These are phyloP conservation scores for Paragorgia papillata DNA, from an alignment of 92 coral and sea anemone genomes.

Conservation along the genomic window DNA sequence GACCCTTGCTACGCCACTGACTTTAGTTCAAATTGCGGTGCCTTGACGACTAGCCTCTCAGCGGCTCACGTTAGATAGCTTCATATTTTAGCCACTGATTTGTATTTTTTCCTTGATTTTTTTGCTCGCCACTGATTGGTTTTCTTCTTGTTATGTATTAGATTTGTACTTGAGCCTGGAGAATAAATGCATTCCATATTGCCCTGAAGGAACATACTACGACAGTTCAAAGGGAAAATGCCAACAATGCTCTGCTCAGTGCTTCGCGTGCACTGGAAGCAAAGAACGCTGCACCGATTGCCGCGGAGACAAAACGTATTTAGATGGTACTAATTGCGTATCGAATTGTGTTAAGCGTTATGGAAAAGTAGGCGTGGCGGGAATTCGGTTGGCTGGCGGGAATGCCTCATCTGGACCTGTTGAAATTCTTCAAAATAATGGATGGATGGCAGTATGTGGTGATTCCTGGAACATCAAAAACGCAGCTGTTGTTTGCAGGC, in stretches of 20 bases:
- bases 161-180: constrained; percentile 16
- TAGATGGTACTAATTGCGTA: no score
- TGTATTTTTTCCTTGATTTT: no score
- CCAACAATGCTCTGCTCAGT: constrained; percentile 55
- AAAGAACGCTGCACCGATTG: constrained; percentile 50
- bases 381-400: constrained; percentile 19
- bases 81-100: no score
- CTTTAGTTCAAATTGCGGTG: no score
- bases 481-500: constrained; percentile 50
- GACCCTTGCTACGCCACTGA: no score
- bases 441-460: constrained; percentile 54
- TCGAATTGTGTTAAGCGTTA: constrained; percentile 11
- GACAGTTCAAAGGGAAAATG: constrained; percentile 15
- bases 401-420: constrained; percentile 26
- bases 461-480: constrained; percentile 40
- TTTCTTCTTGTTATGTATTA: neutral
- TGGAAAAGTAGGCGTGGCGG: constrained; percentile 20
- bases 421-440: constrained; percentile 17
- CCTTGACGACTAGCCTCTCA: no score
- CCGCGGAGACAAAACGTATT: neutral
- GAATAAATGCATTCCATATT: constrained; percentile 17
- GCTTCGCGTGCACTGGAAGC: constrained; percentile 75
- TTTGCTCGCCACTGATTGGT: no score
- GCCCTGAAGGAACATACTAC: constrained; percentile 18
- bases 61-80: no score